Conservation (phyloP, 2,888 invertebrate species). For the Perithous albicinctus region DNA sequence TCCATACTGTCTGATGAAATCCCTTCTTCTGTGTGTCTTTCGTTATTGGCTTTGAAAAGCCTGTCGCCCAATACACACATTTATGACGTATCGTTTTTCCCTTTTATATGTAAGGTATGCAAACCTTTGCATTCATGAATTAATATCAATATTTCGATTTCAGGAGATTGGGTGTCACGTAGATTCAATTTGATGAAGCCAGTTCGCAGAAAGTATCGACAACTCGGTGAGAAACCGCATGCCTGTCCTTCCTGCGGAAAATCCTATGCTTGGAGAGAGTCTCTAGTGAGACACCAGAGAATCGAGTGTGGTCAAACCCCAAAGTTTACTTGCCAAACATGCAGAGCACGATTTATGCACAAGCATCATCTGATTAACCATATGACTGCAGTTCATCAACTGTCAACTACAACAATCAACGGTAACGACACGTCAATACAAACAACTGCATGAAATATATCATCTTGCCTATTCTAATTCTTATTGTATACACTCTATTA, state of each 20-base stretch:
- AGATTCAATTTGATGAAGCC: slow-evolving; percentile 3
- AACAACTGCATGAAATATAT: not conserved
- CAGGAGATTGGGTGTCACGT: slow-evolving; percentile 33
- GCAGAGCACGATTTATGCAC: slow-evolving; percentile 70
- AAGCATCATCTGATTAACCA: slow-evolving; percentile 69
- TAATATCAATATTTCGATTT: slow-evolving; percentile 35
- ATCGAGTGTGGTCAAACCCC: slow-evolving; percentile 80
- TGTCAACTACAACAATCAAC: not conserved
- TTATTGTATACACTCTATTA: no score
- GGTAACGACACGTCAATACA: slow-evolving; percentile 6
- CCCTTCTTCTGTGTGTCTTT: not conserved
- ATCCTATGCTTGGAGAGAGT: slow-evolving; percentile 74
- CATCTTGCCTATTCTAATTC: not conserved
- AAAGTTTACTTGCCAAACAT: slow-evolving; percentile 75
- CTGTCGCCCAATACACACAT: not conserved
- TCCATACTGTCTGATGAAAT: slow-evolving; percentile 5
- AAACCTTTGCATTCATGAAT: not conserved
- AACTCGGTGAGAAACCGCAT: slow-evolving; percentile 54
- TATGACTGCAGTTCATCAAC: slow-evolving; percentile 38
- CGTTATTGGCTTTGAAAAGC: not conserved
- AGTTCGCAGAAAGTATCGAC: slow-evolving; percentile 12
- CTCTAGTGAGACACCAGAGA: slow-evolving; percentile 76
- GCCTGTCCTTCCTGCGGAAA: slow-evolving; percentile 76
- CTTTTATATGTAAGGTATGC: slow-evolving; percentile 2
- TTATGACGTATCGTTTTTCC: not conserved